Evolutionary conservation across 2,797 vertebrate genomes (phyloP).

Genomic region (Melopsittacus undulatus): DNA sequence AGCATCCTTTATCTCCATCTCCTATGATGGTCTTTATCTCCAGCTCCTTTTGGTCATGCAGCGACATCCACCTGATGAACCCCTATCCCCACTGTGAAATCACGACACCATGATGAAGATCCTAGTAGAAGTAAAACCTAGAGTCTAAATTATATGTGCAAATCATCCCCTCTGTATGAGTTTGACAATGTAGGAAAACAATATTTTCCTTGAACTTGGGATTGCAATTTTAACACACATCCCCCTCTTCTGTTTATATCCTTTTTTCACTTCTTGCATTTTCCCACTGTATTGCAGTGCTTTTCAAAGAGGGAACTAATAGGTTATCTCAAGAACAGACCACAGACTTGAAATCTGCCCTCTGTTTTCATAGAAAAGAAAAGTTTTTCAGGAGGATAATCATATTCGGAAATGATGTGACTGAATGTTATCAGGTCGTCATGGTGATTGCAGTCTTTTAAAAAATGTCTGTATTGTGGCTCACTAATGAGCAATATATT

Average conservation of each 20-base stretch:
- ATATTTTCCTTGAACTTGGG: background rate
- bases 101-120: accelerated
- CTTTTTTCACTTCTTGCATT: background rate
- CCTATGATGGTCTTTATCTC: background rate
- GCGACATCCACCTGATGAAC: background rate
- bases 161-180: background rate
- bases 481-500: slow-evolving; percentile 70
- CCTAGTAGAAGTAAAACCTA: background rate
- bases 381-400: slow-evolving; percentile 53
- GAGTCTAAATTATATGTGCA: background rate
- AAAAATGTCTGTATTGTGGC: slow-evolving; percentile 67
- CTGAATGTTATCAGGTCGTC: slow-evolving; percentile 65
- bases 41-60: background rate
- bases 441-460: slow-evolving; percentile 60
- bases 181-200: background rate
- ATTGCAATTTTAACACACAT: background rate
- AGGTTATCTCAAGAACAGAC: slow-evolving; percentile 46
- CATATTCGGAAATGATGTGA: slow-evolving; percentile 50
- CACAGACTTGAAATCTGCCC: slow-evolving; percentile 36
- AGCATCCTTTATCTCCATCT: background rate
- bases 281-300: background rate
- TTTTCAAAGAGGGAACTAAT: background rate
- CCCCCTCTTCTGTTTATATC: background rate
- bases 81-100: accelerated
- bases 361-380: slow-evolving; percentile 45